Evolutionary conservation across 2,888 invertebrate genomes (phyloP).

Genomic region (Autographa gamma): DNA sequence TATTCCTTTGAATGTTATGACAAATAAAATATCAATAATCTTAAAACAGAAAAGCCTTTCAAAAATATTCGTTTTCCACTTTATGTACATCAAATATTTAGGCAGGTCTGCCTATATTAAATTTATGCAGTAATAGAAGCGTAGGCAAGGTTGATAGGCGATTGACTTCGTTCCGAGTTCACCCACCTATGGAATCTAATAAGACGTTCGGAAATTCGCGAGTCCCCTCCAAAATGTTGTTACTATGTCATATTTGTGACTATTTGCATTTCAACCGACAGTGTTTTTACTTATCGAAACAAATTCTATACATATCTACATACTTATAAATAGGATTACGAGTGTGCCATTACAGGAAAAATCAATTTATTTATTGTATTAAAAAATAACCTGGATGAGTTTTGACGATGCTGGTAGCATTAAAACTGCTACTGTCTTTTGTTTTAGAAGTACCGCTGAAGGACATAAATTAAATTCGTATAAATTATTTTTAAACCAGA

Average conservation of each 20-base stretch:
- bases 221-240: slow-evolving; percentile 60
- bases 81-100: background rate
- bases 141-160: slow-evolving; percentile 11
- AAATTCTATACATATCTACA: background rate
- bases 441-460: too few species aligned
- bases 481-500: too few species aligned
- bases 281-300: slow-evolving; percentile 35
- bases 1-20: too few species aligned
- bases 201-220: slow-evolving; percentile 71
- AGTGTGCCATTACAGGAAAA: background rate
- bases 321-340: background rate
- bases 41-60: too few species aligned
- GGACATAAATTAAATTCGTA: too few species aligned
- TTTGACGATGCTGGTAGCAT: too few species aligned
- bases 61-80: background rate
- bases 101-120: background rate
- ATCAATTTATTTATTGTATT: background rate
- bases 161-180: slow-evolving; percentile 48
- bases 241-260: slow-evolving; percentile 42
- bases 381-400: too few species aligned
- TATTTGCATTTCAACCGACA: slow-evolving; percentile 37
- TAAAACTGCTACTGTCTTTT: too few species aligned
- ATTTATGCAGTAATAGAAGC: background rate
- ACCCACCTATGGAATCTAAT: slow-evolving; percentile 64
- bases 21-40: too few species aligned